phyloP scores from a whole-genome alignment of 2,113 vertebrate species.

The Labeo catla region DNA sequence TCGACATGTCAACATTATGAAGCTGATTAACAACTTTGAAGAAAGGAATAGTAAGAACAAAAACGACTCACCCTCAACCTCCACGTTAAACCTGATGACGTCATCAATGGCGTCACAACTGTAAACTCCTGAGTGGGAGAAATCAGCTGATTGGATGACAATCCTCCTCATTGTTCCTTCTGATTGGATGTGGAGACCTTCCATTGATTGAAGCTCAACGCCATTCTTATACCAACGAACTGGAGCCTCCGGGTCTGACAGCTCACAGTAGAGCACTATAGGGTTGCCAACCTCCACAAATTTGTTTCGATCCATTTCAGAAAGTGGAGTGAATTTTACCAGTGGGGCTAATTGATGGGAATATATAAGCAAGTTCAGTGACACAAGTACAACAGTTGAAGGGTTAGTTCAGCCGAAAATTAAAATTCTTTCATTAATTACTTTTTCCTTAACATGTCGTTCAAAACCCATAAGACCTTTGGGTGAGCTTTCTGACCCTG shows the following conservation, averaged over 20 bases:
- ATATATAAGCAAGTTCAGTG: slow-evolving; percentile 23
- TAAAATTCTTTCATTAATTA: too few relatives aligned
- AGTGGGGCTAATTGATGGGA: slow-evolving; percentile 72
- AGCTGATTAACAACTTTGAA: background rate
- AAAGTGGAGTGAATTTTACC: slow-evolving; percentile 78
- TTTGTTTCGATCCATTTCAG: slow-evolving; percentile 83
- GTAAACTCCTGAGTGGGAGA: slow-evolving; percentile 81
- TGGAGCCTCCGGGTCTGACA: slow-evolving; percentile 73
- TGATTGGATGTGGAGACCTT: slow-evolving; percentile 80
- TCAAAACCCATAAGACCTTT: too few relatives aligned
- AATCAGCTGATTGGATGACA: slow-evolving; percentile 81
- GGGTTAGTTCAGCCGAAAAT: too few relatives aligned
- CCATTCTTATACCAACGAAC: slow-evolving; percentile 84
- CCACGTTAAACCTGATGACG: slow-evolving; percentile 81
- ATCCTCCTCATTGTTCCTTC: slow-evolving; percentile 82
- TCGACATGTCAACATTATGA: background rate
- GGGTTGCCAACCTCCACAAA: slow-evolving; percentile 81
- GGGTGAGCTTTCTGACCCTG: too few relatives aligned
- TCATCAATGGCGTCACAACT: slow-evolving; percentile 82
- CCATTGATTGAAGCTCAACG: slow-evolving; percentile 70
- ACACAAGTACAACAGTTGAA: background rate
- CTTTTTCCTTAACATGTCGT: too few relatives aligned
- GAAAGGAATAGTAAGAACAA: slow-evolving; percentile 21
- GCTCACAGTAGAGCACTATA: slow-evolving; percentile 82
- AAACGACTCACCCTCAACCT: slow-evolving; percentile 78